Evolutionary conservation across 2,797 vertebrate genomes (phyloP).

Genomic region (Decapterus maruadsi): DNA sequence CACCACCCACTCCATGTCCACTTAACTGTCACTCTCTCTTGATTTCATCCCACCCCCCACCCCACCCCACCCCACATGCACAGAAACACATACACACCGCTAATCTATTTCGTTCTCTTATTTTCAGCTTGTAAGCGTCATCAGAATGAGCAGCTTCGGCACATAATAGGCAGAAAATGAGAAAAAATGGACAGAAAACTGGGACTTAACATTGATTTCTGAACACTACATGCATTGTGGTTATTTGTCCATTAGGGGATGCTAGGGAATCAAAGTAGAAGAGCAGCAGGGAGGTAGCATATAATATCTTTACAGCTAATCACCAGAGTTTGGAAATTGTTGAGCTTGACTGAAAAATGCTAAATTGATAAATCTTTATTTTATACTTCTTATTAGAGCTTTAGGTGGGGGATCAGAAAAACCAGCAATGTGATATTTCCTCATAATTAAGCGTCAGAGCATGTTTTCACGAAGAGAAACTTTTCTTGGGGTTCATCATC

Average conservation of each 20-base stretch:
- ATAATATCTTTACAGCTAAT: slow-evolving; percentile 28
- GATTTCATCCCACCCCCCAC: background rate
- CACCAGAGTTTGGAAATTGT: slow-evolving; percentile 29
- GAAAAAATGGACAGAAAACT: background rate
- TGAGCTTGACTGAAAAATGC: slow-evolving; percentile 7
- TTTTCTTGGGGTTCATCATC: background rate
- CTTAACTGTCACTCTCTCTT: slow-evolving; percentile 34
- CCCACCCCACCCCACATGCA: slow-evolving; percentile 5
- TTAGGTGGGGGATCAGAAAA: background rate
- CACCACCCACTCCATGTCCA: slow-evolving; percentile 55
- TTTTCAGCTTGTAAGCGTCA: background rate
- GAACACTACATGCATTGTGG: slow-evolving; percentile 66
- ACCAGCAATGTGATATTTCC: background rate
- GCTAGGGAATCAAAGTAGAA: slow-evolving; percentile 79
- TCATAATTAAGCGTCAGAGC: background rate
- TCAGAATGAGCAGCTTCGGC: background rate
- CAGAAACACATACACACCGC: background rate
- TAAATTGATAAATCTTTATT: slow-evolving; percentile 9
- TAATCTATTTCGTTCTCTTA: background rate
- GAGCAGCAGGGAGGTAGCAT: slow-evolving; percentile 40
- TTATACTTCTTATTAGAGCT: background rate
- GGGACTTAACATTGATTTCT: background rate
- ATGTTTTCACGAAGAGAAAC: background rate
- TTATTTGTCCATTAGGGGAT: slow-evolving; percentile 82
- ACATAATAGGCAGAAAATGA: background rate